Evolutionary conservation across 2,797 vertebrate species (phyloP).

Genomic region (Phaenicophaeus curvirostris): DNA sequence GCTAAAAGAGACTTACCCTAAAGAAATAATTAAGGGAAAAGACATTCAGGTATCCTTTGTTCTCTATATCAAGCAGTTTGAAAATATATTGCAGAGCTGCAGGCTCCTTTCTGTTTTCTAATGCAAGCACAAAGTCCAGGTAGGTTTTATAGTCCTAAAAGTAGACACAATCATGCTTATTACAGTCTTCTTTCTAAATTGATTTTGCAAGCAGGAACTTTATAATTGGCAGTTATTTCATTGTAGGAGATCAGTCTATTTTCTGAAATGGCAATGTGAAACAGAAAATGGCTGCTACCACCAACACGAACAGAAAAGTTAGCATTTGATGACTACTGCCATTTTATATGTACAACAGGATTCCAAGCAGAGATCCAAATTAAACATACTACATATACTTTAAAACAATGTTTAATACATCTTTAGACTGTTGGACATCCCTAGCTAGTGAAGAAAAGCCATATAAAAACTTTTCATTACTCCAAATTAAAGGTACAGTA

Average conservation of each 20-base stretch:
- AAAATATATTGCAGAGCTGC: constrained; percentile 97
- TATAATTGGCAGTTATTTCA: constrained; percentile 68
- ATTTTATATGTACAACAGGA: not conserved
- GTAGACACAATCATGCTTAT: constrained; percentile 70
- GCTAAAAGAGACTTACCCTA: constrained; percentile 84
- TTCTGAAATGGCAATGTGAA: constrained; percentile 59
- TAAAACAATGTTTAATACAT: not conserved
- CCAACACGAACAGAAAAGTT: not conserved
- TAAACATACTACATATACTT: not conserved
- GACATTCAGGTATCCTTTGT: constrained; percentile 94
- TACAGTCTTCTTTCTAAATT: constrained; percentile 66
- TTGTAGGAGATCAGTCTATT: constrained; percentile 54
- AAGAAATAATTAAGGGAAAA: constrained; percentile 99
- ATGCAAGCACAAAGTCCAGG: constrained; percentile 95
- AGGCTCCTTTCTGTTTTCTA: constrained; percentile 98
- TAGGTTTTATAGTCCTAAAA: constrained; percentile 98
- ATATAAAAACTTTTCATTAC: not conserved
- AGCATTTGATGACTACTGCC: not conserved
- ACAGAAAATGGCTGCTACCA: constrained; percentile 43
- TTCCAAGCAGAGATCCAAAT: not conserved
- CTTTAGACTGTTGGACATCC: not conserved
- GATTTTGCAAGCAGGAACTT: constrained; percentile 70
- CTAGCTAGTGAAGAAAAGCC: not conserved
- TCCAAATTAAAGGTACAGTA: not conserved
- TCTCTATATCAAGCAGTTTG: constrained; percentile 97